These are phyloP conservation scores for Ptilodon capucinus DNA, from an alignment of 2,888 invertebrate species.

Conservation along the genomic window DNA sequence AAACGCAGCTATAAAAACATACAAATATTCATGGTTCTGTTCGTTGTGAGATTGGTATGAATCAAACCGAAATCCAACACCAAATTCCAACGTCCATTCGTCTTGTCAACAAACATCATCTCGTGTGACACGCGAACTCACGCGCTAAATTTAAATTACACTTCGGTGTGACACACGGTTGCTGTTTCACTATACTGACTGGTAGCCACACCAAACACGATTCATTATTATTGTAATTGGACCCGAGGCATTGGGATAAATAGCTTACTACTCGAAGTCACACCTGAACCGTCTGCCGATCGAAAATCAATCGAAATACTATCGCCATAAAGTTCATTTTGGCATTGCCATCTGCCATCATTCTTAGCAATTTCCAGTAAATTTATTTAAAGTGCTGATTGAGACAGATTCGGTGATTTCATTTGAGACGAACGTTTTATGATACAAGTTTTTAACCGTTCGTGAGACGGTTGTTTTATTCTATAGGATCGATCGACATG, in stretches of 20 bases:
- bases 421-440: neutral
- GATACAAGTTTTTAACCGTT: too few relatives aligned
- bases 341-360: conserved; percentile 28
- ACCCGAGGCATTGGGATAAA: conserved; percentile 62
- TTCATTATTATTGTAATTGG: conserved; percentile 70
- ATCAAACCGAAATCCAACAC: neutral
- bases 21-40: too few relatives aligned
- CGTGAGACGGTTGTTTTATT: too few relatives aligned
- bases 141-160: conserved; percentile 17
- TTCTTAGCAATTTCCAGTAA: conserved; percentile 39
- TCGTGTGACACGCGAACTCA: conserved; percentile 12
- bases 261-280: conserved; percentile 48
- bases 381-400: conserved; percentile 35
- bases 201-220: conserved; percentile 46
- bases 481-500: too few relatives aligned
- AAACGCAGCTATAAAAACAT: too few relatives aligned
- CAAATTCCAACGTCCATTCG: neutral
- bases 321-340: conserved; percentile 29
- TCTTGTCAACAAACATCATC: neutral
- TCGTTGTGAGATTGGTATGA: too few relatives aligned
- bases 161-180: conserved; percentile 40
- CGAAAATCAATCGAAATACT: conserved; percentile 28
- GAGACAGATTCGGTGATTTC: conserved; percentile 15
- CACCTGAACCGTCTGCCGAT: conserved; percentile 19
- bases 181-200: conserved; percentile 49